Evolutionary conservation across 2,797 vertebrate genomes (phyloP), one percentile per base, ranked within the genome.

Genomic region (Pangasius macronema): DNA sequence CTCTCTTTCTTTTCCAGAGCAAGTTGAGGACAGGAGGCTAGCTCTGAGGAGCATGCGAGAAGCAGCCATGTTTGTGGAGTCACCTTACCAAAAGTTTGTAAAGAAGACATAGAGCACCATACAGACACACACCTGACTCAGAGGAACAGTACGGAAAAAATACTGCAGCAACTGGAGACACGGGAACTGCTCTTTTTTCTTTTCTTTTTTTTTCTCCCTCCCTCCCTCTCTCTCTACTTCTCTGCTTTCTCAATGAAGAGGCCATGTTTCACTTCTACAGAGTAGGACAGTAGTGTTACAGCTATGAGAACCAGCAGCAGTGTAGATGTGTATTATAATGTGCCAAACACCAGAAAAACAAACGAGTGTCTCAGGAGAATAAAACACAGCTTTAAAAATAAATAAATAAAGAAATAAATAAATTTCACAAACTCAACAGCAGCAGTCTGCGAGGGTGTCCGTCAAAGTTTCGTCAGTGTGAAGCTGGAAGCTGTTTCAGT

Each of bases 21-120:
- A 95, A 95, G 95, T 87, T 95, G 92, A 95, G 93, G 91, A 95
- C 95, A 1, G 94, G 95, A 46, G 94, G 95, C 86, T 96, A 93
- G 94, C 90, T 49, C 36, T 49, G 46, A 49, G 68, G 14, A 51
- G 39, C 57, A 11, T 49, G 65, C 73, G 73, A 81, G 81, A 87
- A 76, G 73, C 77, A 87, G 88, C 90, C 85, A 88, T 87, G 91
- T 89, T 89, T 90, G 91, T 89, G 93, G 93, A 92, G 91, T 92
- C 92, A 89, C 89, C 76, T 90, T 91, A 67, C 90, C 89, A 80
- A 87, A 93, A 91, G 87, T 72, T 92, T 90, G 91, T 83, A 61
- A 82, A 92, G 92, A 89, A 89, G 73, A 91, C 63, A 51, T 13
- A 83, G 46, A 76, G 92, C 93, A 94, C 91, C 51, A 87, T 49